Conservation (phyloP, 2,888 invertebrate genomes). For the Habroteleia sp. region DNA sequence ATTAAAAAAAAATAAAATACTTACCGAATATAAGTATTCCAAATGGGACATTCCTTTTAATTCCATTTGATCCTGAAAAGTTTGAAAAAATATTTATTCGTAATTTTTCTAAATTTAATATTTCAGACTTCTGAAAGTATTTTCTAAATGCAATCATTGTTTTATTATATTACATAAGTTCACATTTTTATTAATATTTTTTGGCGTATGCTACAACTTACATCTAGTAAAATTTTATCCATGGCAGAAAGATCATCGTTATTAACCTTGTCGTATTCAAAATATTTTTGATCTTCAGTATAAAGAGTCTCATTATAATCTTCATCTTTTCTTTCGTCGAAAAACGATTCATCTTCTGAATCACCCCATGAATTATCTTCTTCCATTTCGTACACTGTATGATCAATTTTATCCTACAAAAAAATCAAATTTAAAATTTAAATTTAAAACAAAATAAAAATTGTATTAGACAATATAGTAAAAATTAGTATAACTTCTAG, state of each 20-base stretch:
- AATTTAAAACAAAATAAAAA: too few relatives aligned
- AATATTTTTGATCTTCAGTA: conserved; percentile 2
- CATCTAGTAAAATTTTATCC: neutral
- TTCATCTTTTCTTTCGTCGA: neutral
- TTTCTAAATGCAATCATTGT: too few relatives aligned
- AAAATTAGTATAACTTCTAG: too few relatives aligned
- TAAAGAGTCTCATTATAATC: neutral
- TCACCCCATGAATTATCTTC: too few relatives aligned
- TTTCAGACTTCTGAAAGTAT: too few relatives aligned
- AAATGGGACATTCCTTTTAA: conserved; percentile 3
- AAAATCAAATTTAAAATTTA: neutral
- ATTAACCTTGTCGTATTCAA: neutral
- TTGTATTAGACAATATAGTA: too few relatives aligned
- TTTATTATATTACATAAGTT: too few relatives aligned
- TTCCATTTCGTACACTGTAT: neutral
- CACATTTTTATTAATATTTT: too few relatives aligned
- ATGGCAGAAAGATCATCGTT: neutral
- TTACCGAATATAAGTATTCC: conserved; percentile 7
- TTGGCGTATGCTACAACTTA: neutral
- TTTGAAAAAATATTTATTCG: neutral
- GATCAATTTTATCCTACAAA: neutral
- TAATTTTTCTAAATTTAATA: neutral
- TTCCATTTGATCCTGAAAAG: conserved; percentile 1
- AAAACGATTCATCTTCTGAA: neutral
- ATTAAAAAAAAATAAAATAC: neutral